Evolutionary conservation across 2,113 vertebrate species (phyloP), one percentile per base, ranked within the genome.

Genomic region (Ammodytes marinus): DNA sequence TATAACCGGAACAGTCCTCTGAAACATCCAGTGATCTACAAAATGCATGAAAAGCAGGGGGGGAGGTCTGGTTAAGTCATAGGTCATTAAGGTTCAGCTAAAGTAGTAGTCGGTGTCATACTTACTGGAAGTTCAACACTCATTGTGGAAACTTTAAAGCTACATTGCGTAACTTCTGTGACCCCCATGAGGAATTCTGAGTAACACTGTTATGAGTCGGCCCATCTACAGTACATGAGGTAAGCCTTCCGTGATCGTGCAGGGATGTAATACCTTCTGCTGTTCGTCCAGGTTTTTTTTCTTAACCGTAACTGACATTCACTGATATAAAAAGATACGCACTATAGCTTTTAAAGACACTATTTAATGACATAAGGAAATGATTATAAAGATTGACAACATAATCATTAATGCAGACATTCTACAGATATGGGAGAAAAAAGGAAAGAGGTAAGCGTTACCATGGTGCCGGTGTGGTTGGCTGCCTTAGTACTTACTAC

Each of bases 1-100:
- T 86, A 27, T 27, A 66, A 81, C 80, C 86, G 83, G 80, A 82
- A 82, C 74, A 73, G 50, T 52, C 74, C 69, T 52, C 49, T 87
- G 79, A 71, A 77, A 82, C 80, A 79, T 83, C 49, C 67, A 89
- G 50, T 57, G 73, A 81, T 76, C 42, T 64, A 81, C 73, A 85
- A 13, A 85, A 75, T 17, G 47, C 70, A 72, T 45, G 74, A 45
- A 54, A 49, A 69, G 10, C 19, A 42, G 52, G 49, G 46, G 19
- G 15, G 49, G 46, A 17, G 15, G 69, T 37, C 37, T 17, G 64
- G 47, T 74, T 66, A 75, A 54, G 69, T 45, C 27, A 7, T 13
- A 50, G 60, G 39, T 60, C 61, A 69, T 54, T 63, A 57, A 71
- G 39, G 69, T 64, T 55, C 12, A 64, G 37, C 39, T 59, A 3